Conservation (phyloP, 1,140 invertebrate genomes). For the Diuraphis noxia region DNA sequence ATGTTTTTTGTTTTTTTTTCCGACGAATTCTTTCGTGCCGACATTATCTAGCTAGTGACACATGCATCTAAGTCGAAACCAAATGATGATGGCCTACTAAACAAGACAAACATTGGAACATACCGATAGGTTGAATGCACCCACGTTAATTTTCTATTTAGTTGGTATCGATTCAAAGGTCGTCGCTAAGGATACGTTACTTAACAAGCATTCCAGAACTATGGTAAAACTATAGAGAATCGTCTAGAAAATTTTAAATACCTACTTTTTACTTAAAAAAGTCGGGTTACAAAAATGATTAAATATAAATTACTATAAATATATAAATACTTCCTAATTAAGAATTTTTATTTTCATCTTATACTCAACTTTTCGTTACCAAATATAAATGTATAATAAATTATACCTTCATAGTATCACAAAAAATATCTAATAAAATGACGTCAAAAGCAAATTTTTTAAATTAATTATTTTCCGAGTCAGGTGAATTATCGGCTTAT, state of each 20-base stretch:
- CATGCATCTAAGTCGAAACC: neutral
- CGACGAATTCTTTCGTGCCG: neutral
- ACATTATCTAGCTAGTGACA: neutral
- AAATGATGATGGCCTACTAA: neutral
- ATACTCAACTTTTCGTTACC: no score
- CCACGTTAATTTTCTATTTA: neutral
- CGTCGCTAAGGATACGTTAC: conserved; percentile 36
- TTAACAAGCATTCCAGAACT: neutral
- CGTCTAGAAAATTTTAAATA: neutral
- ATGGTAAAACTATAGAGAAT: neutral
- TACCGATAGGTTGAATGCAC: neutral
- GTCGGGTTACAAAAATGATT: neutral
- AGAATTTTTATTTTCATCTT: neutral
- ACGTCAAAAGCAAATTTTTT: neutral
- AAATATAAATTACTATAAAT: neutral
- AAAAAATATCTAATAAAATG: no score
- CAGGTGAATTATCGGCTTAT: no score
- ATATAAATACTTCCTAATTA: neutral
- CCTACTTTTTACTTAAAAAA: neutral
- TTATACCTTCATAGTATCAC: no score
- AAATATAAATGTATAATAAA: no score
- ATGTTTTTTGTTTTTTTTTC: neutral
- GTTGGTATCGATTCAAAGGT: conserved; percentile 25
- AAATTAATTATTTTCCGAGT: neutral
- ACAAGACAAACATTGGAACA: neutral